Evolutionary conservation across 1,140 invertebrate genomes (phyloP), one percentile per base, ranked within the genome.

Genomic region (Drosophila quadrilineata): DNA sequence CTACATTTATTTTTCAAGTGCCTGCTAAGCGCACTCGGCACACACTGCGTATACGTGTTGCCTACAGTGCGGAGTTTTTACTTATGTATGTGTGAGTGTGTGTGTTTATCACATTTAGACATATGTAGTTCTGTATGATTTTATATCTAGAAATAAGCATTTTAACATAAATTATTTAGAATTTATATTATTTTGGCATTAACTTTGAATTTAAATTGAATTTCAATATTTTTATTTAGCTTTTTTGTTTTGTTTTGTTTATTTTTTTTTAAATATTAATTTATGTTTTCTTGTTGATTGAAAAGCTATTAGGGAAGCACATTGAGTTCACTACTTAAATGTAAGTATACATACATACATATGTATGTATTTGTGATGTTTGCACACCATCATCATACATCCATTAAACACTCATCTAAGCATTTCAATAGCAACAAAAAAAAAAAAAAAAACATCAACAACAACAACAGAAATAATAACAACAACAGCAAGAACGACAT

Each of bases 351-450:
- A 46, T 21, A 40, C 26, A 36, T 26, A 35, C 43, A 41, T 16
- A 38, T 9, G 10, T 58, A 26, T 17, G 38, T 49, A 49, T n/a
- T 16, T 9, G 14, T 24, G 3, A 31, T n/a, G 14, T 40, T 21
- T 59, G 56, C 17, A 60, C 50, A 71, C 76, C 67, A 75, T 66
- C n/a, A n/a, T 68, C 49, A 73, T 54, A 77, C 74, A 77, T 77
- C 41, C 50, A 77, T 79, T 73, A 71, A 77, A 46, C 38, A 5
- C 52, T 65, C 43, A 43, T 48, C 45, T 76, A 77, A 54, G 24
- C 17, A 56, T 33, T n/a, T 64, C 40, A 65, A 54, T 21, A 26
- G 10, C 33, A 50, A 59, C 14, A n/a, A n/a, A n/a, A n/a, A n/a
- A 21, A 46, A 26, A 31, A 58, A 65, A 17, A 58, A 35, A 12